phyloP scores from a whole-genome alignment of 2,888 invertebrate genomes.

The Diarsia rubi region DNA sequence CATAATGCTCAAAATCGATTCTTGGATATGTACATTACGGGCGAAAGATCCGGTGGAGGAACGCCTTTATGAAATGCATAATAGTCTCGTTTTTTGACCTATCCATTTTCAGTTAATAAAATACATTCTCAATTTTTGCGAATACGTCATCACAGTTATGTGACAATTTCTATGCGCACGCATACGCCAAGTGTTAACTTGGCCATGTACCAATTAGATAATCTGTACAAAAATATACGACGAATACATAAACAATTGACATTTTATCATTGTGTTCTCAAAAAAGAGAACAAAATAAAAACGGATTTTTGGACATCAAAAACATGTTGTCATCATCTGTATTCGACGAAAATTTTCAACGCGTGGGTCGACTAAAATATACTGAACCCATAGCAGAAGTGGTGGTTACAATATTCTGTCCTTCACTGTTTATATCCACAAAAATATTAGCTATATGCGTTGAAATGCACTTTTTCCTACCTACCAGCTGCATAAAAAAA shows the following conservation, averaged over 20 bases:
- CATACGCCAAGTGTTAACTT: constrained; percentile 26
- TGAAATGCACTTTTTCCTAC: too few relatives aligned
- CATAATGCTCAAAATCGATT: too few relatives aligned
- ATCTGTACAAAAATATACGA: constrained; percentile 31
- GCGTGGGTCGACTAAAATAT: constrained; percentile 7
- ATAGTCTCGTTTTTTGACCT: not conserved
- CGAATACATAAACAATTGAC: constrained; percentile 15
- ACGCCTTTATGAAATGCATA: not conserved
- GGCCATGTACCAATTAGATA: constrained; percentile 57
- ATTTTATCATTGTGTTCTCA: constrained; percentile 9
- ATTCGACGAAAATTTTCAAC: not conserved
- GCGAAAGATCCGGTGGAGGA: not conserved
- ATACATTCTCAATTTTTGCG: constrained; percentile 6
- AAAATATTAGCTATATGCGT: too few relatives aligned
- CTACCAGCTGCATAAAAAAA: too few relatives aligned
- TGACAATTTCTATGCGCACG: constrained; percentile 46
- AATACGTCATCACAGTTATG: constrained; percentile 46
- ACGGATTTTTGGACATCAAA: not conserved
- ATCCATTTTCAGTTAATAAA: constrained; percentile 21
- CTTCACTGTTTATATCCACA: too few relatives aligned
- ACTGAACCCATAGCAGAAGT: too few relatives aligned
- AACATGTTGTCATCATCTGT: not conserved
- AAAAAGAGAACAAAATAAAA: not conserved
- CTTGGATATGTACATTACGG: not conserved
- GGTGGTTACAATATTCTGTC: too few relatives aligned